Evolutionary conservation across 2,113 vertebrate genomes (phyloP), one percentile per base, ranked within the genome.

Genomic region (Oreotragus oreotragus): DNA sequence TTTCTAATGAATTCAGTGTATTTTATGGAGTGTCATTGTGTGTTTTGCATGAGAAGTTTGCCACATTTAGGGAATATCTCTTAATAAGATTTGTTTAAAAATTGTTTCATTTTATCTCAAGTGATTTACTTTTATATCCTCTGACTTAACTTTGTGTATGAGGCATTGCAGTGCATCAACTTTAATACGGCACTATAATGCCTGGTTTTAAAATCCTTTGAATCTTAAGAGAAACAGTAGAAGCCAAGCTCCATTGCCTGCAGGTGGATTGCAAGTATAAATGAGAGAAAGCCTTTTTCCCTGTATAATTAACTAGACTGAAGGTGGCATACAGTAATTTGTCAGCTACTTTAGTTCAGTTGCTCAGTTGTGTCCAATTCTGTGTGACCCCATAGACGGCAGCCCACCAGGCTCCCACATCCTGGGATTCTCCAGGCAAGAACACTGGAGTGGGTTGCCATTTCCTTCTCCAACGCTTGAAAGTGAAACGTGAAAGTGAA

Each of bases 111-210:
- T 92, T 97, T 57, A 84, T 91, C 53, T 84, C 28, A 57, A 89
- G n/a, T 91, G 81, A 84, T 91, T 97, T 95, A 57, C 53, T 95
- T 94, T 91, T 79, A 97, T 91, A 83, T 85, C 5, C 23, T 76
- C 23, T n/a, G 27, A 77, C 30, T 55, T 27, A 62, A n/a, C 53
- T 97, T 79, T 66, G 88, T 88, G 7, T 84, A 45, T 36, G 49
- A n/a, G 36, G 15, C 55, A 87, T 81, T 90, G 47, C 45, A 53
- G 15, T 70, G 13, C 49, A 88, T 28, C 36, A 94, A 58, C 14
- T 89, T 86, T 85, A 92, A 95, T 85, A 76, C 62, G 62, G 91
- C 11, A 27, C 3, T 12, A 1, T 60, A 39, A 95, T 47, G 19
- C 7, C 81, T 10, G 76, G 3, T 55, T 93, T 91, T 33, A 85